These are phyloP conservation scores for Amphiprion ocellaris DNA, from an alignment of 2,113 vertebrate genomes.

Conservation along the genomic window DNA sequence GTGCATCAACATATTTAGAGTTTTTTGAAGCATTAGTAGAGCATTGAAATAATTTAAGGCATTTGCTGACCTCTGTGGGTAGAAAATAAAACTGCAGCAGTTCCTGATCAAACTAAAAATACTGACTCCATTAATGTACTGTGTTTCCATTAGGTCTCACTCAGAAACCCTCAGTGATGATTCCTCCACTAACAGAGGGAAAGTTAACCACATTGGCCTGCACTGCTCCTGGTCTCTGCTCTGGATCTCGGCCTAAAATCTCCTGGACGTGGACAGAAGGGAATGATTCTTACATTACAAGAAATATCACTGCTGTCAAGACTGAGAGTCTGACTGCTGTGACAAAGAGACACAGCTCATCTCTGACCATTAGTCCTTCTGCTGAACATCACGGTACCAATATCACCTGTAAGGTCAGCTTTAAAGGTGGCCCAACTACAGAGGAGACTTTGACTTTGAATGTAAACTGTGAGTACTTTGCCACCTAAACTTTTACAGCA, in stretches of 20 bases:
- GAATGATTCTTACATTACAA: background rate
- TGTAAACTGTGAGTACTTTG: slow-evolving; percentile 58
- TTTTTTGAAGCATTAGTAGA: background rate
- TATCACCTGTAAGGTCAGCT: slow-evolving; percentile 58
- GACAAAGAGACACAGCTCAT: slow-evolving; percentile 27
- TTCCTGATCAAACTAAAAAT: too few species aligned
- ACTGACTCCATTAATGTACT: too few species aligned
- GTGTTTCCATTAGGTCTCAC: slow-evolving; percentile 35
- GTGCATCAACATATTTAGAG: too few species aligned
- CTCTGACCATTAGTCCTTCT: slow-evolving; percentile 55
- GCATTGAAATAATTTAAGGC: background rate
- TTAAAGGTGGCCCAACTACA: background rate
- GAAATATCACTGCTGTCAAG: background rate
- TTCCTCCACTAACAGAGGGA: slow-evolving; percentile 53
- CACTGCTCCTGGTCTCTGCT: slow-evolving; percentile 61
- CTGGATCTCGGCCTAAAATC: slow-evolving; percentile 43
- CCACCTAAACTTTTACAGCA: background rate
- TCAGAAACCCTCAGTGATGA: slow-evolving; percentile 53
- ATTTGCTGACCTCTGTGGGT: background rate
- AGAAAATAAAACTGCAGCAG: too few species aligned
- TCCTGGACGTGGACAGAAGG: slow-evolving; percentile 53
- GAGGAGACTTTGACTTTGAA: slow-evolving; percentile 25
- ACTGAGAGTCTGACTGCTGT: slow-evolving; percentile 1
- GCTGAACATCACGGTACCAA: slow-evolving; percentile 39
- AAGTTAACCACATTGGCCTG: slow-evolving; percentile 56